phyloP scores from a whole-genome alignment of 2,797 vertebrate genomes.

The Alauda arvensis region DNA sequence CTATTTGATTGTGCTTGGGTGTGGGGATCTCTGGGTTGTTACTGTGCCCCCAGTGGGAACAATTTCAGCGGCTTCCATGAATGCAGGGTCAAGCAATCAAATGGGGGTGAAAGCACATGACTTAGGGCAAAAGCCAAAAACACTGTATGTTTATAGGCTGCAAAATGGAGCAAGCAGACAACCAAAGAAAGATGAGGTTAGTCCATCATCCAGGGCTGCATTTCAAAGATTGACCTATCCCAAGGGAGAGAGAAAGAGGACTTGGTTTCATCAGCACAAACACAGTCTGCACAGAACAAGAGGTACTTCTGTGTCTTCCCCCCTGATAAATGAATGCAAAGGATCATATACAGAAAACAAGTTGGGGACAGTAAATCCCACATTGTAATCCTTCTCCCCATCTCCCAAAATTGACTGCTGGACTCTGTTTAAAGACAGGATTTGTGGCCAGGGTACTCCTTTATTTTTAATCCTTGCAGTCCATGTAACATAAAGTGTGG shows the following conservation, averaged over 20 bases:
- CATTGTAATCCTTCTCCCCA: not conserved
- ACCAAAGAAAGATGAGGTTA: not conserved
- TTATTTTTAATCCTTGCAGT: not conserved
- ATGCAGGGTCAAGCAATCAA: not conserved
- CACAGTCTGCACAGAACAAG: not conserved
- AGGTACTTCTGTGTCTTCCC: not conserved
- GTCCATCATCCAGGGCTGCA: not conserved
- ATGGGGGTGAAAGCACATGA: rapidly evolving
- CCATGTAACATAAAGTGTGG: not conserved
- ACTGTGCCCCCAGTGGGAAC: not conserved
- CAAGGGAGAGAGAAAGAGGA: not conserved
- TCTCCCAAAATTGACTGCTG: not conserved
- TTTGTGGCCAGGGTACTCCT: not conserved
- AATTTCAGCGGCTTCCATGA: not conserved
- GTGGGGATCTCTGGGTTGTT: not conserved
- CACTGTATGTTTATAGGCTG: not conserved
- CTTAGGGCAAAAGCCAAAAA: not conserved
- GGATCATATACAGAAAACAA: not conserved
- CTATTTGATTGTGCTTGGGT: not conserved
- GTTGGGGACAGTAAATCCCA: not conserved
- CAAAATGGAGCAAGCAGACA: not conserved
- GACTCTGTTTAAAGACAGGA: not conserved
- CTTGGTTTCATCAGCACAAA: not conserved
- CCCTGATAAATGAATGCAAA: not conserved
- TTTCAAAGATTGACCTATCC: not conserved